Evolutionary conservation across 2,797 vertebrate species (phyloP), one percentile per base, ranked within the genome.

Genomic region (Ispidina lecontei): DNA sequence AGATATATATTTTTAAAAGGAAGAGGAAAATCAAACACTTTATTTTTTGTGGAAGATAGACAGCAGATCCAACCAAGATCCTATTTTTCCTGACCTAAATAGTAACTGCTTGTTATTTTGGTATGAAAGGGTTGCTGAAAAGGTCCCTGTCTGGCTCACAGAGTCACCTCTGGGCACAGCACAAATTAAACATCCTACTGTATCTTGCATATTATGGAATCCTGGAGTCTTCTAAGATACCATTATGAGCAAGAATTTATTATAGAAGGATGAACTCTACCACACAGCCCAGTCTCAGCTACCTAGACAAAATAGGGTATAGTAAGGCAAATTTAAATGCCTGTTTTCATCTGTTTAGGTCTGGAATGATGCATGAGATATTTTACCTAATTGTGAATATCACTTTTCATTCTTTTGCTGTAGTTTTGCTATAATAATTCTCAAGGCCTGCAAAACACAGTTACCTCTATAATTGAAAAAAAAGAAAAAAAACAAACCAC

Each of bases 1-100:
- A 95, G 65, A 84, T 51, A 8, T 8, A 65, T 96, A 91, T 95
- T 96, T 68, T 96, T 94, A 20, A 90, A 91, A 90, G 90, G 88
- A 87, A 91, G 37, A 93, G 60, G 76, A 88, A 71, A 84, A 84
- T 89, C 88, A 65, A 92, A 74, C 69, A 72, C 65, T 93, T 91
- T 92, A 91, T 93, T 91, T 92, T 94, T 90, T 90, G 64, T 87
- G 74, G 28, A 74, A 91, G 90, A 80, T 41, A 65, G 78, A 92
- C 91, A 64, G 77, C 29, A 37, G 59, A 69, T 72, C 59, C 10
- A 0, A 67, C 26, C 41, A 83, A 69, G 58, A 75, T 65, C 71
- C 75, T 84, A 25, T 84, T 90, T 89, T 85, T 78, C 51, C 84
- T 90, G 44, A 68, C 58, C 54, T 89, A 60, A 74, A 71, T 75